Evolutionary conservation across 2,797 vertebrate genomes (phyloP), one percentile per base, ranked within the genome.

Genomic region (Gymnodraco acuticeps): DNA sequence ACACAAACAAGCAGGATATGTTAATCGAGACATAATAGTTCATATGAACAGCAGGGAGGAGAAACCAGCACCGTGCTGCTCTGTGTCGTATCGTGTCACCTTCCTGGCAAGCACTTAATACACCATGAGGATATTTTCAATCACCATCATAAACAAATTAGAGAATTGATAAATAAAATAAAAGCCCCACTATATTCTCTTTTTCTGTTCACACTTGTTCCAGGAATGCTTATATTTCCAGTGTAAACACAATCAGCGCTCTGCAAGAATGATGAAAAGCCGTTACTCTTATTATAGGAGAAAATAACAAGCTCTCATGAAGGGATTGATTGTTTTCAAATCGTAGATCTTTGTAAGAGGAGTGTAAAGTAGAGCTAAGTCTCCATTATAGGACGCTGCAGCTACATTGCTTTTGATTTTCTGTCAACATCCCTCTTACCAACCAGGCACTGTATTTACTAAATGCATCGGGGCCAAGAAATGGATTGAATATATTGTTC

Each of bases 291-390:
- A 94, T 94, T 94, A 95, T 90, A 91, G 89, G 83, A 81, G 89
- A 93, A 94, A 93, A 94, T 94, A 94, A 94, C 92, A 94, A 91
- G 93, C 94, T 85, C 92, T 94, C 89, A 87, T 93, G 93, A 94
- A 92, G 88, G 89, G 90, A 95, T 92, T 94, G 94, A 95, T 95
- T 95, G 94, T 95, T 95, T 93, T 93, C 88, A 91, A 94, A 95
- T 92, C 89, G 86, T 93, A 90, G 87, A 93, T 95, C 92, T 95
- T 94, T 95, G 91, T 93, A 94, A 92, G 91, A 94, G 92, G 92
- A 93, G 93, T 93, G 93, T 94, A 95, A 95, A 95, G 94, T 93
- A 93, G 90, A 93, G 93, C 93, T 94, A 94, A 94, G 93, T 94
- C 93, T 91, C 93, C 91, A 94, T 95, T 95, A 95, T 92, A 87